A percentile compares a stretch with the other conserved stretches of the same genome.
Evolutionary conservation across 1,140 invertebrate genomes (phyloP).

Genomic region (Drosophila serrata): DNA sequence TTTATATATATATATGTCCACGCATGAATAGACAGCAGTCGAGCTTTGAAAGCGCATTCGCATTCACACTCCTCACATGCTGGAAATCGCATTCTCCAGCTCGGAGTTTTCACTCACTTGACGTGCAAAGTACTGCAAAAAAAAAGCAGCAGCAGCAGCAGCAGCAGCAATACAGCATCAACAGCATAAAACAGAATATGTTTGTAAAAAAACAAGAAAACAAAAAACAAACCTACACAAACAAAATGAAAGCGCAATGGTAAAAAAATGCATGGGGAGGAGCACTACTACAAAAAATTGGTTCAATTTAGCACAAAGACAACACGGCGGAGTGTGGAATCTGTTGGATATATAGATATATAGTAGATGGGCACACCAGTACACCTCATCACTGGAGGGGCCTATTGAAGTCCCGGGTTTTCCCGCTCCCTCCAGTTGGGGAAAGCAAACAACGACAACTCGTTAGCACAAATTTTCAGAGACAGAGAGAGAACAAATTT

Average conservation of each 20-base stretch:
- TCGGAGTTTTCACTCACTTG: constrained; percentile 75
- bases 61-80: constrained; percentile 45
- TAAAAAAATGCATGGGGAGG: constrained; percentile 43
- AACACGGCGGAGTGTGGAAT: constrained; percentile 39
- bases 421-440: constrained; percentile 41
- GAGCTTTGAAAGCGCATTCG: constrained; percentile 74
- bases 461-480: constrained; percentile 75
- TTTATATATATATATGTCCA: constrained; percentile 4
- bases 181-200: constrained; percentile 62
- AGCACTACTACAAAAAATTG: constrained; percentile 68
- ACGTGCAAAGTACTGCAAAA: constrained; percentile 79
- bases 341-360: constrained; percentile 4
- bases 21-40: constrained; percentile 71
- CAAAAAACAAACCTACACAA: constrained; percentile 49
- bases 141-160: constrained; percentile 26
- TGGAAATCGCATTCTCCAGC: constrained; percentile 47
- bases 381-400: constrained; percentile 39
- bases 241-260: constrained; percentile 74
- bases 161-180: constrained; percentile 43
- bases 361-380: constrained; percentile 17
- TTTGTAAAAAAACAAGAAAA: constrained; percentile 43
- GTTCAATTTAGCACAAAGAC: constrained; percentile 81
- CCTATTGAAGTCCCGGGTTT: constrained; percentile 63
- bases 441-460: constrained; percentile 69
- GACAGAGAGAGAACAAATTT: constrained; percentile 17